Evolutionary conservation across 2,888 invertebrate genomes (phyloP).

Genomic region (Drosophila phalerata): DNA sequence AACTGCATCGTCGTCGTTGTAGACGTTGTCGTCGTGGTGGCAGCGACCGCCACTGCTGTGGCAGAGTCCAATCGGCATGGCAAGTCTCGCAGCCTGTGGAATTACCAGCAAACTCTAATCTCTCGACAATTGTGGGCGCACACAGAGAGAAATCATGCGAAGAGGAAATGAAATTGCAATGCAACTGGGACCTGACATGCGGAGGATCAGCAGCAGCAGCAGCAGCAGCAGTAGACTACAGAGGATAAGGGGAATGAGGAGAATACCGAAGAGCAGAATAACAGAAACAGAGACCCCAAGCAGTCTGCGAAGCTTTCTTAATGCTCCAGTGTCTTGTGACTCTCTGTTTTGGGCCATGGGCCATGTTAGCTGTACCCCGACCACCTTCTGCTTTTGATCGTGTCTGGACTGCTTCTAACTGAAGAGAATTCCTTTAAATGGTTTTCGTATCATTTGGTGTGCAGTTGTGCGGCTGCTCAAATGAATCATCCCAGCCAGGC

Average conservation of each 20-base stretch:
- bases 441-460: slow-evolving; percentile 63
- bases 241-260: neutral
- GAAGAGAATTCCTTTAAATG: slow-evolving; percentile 79
- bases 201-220: slow-evolving; percentile 14
- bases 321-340: slow-evolving; percentile 36
- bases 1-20: slow-evolving; percentile 53
- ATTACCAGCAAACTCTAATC: slow-evolving; percentile 78
- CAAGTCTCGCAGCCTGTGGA: slow-evolving; percentile 53
- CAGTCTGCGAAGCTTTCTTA: slow-evolving; percentile 82
- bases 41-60: slow-evolving; percentile 21
- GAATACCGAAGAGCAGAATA: slow-evolving; percentile 26
- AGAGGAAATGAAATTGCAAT: slow-evolving; percentile 76
- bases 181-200: slow-evolving; percentile 40
- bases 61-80: slow-evolving; percentile 65
- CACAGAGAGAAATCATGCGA: slow-evolving; percentile 73
- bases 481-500: slow-evolving; percentile 75
- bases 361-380: slow-evolving; percentile 36
- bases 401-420: slow-evolving; percentile 71
- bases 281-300: slow-evolving; percentile 82
- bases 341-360: slow-evolving; percentile 59
- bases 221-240: neutral
- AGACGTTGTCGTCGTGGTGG: slow-evolving; percentile 29
- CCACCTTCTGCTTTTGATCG: slow-evolving; percentile 34
- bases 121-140: slow-evolving; percentile 81
- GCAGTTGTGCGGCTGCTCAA: slow-evolving; percentile 56